A percentile compares a stretch with the other conserved stretches of the same genome.
Evolutionary conservation across 2,888 invertebrate species (phyloP).

Genomic region (Odontothrips loti): DNA sequence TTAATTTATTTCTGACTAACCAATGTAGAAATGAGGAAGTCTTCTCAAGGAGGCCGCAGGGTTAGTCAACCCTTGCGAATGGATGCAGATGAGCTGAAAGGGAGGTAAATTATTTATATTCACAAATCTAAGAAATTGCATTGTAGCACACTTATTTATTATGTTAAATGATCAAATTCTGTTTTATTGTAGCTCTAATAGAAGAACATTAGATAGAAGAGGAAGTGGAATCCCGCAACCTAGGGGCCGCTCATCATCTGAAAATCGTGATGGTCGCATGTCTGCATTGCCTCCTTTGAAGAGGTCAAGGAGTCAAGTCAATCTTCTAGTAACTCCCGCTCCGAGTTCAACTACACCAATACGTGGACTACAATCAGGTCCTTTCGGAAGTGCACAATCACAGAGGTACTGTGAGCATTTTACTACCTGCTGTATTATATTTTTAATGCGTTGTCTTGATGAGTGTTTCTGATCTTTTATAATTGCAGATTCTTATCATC

Average conservation of each 20-base stretch:
- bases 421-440: not conserved
- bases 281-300: not conserved
- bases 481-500: not conserved
- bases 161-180: not conserved
- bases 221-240: slow-evolving; percentile 5
- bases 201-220: not conserved
- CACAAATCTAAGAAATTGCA: not conserved
- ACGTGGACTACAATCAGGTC: not conserved
- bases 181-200: not conserved
- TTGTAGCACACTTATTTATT: not conserved
- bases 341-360: not conserved
- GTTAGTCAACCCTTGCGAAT: not conserved
- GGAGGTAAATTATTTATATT: not conserved
- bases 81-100: not conserved
- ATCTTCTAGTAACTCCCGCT: not conserved
- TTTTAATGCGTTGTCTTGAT: not conserved
- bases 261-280: not conserved
- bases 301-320: not conserved
- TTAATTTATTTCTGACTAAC: too few species aligned
- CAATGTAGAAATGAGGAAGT: not conserved
- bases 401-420: not conserved
- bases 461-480: not conserved
- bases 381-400: not conserved
- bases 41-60: not conserved
- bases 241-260: not conserved